Evolutionary conservation across 2,797 vertebrate genomes (phyloP).

Genomic region (Dromococcyx pavoninus): DNA sequence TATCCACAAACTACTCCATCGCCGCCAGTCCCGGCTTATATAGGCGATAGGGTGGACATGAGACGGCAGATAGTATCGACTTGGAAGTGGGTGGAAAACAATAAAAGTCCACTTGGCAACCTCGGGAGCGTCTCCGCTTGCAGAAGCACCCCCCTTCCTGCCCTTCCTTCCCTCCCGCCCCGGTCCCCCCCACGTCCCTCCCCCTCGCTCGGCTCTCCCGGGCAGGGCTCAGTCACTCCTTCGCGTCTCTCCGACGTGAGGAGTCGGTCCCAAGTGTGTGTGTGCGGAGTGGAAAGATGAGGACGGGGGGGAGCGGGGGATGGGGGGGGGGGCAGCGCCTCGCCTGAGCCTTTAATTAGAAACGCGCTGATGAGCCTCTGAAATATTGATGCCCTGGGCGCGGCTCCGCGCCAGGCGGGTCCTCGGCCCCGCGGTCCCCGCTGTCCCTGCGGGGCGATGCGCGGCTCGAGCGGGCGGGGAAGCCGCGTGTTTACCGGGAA

Average conservation of each 20-base stretch:
- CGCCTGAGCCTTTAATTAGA: slow-evolving; percentile 74
- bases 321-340: background rate
- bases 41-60: slow-evolving; percentile 64
- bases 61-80: slow-evolving; percentile 64
- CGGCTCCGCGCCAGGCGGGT: background rate
- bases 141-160: background rate
- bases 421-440: slow-evolving; percentile 46
- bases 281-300: background rate
- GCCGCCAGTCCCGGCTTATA: slow-evolving; percentile 45
- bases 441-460: background rate
- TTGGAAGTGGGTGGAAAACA: slow-evolving; percentile 66
- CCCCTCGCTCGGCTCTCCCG: background rate
- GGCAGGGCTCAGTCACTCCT: slow-evolving; percentile 8
- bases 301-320: background rate
- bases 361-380: slow-evolving; percentile 67
- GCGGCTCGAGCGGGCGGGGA: slow-evolving; percentile 41
- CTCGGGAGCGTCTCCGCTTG: slow-evolving; percentile 40
- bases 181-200: slow-evolving; percentile 9
- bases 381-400: slow-evolving; percentile 74
- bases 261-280: slow-evolving; percentile 75
- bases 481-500: slow-evolving; percentile 76
- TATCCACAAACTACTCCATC: slow-evolving; percentile 50
- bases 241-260: slow-evolving; percentile 66
- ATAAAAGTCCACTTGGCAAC: slow-evolving; percentile 66
- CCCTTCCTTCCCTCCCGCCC: background rate